Evolutionary conservation across 2,113 vertebrate species (phyloP).

Genomic region (Sapajus apella): DNA sequence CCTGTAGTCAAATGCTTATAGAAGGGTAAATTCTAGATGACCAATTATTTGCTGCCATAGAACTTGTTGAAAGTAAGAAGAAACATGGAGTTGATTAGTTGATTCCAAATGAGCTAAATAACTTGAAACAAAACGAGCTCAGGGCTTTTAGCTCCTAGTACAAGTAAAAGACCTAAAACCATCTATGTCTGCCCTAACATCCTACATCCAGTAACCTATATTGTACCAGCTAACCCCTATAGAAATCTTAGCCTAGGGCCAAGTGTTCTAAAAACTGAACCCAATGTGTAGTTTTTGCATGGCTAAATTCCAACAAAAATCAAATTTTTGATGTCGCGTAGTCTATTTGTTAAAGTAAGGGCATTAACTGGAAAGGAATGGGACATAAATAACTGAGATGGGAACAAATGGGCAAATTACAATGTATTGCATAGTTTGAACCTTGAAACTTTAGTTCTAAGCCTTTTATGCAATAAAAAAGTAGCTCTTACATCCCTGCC

Average conservation of each 20-base stretch:
- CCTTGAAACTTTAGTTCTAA: background rate
- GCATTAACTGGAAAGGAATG: background rate
- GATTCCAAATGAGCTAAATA: background rate
- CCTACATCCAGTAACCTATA: background rate
- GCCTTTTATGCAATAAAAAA: background rate
- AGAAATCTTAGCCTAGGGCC: background rate
- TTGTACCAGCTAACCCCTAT: background rate
- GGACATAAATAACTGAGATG: background rate
- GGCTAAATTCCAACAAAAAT: background rate
- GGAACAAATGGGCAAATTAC: background rate
- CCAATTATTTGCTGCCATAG: background rate
- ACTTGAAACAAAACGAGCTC: background rate
- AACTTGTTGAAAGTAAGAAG: background rate
- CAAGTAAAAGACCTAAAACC: background rate
- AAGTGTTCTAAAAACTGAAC: background rate
- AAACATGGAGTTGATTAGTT: background rate
- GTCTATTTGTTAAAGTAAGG: background rate
- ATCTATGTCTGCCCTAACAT: background rate
- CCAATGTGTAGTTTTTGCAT: background rate
- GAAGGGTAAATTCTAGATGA: background rate
- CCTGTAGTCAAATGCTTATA: background rate
- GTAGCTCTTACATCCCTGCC: background rate
- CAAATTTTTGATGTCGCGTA: background rate
- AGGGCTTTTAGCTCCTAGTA: background rate
- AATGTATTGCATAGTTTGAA: background rate